Conservation (phyloP, 2,113 vertebrate genomes). For the Zosterops pallidus region DNA sequence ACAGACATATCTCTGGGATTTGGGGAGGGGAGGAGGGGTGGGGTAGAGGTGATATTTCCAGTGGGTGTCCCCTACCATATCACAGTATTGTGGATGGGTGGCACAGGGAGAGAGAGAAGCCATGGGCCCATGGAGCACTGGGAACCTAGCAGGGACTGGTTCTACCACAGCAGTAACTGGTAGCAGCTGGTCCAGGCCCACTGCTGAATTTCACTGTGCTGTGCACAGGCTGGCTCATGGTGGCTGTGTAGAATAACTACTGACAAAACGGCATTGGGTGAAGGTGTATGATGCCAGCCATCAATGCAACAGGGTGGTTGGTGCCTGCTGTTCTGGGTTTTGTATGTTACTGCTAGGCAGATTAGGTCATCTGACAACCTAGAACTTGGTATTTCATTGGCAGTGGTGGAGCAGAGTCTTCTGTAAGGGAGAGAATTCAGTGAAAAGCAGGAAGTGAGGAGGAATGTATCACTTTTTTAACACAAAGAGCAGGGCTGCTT, state of each 20-base stretch:
- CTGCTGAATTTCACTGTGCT: background rate
- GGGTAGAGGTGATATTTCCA: fast-evolving
- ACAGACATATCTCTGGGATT: background rate
- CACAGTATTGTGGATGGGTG: background rate
- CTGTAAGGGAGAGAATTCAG: background rate
- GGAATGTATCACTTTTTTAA: background rate
- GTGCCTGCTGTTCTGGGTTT: background rate
- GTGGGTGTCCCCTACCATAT: background rate
- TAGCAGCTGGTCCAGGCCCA: background rate
- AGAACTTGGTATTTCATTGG: background rate
- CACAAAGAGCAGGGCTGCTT: background rate
- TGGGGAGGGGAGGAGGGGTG: too few relatives aligned
- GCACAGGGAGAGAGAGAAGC: background rate
- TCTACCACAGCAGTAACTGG: background rate
- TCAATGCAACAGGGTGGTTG: background rate
- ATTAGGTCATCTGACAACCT: background rate
- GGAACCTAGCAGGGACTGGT: background rate
- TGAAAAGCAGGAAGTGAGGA: background rate
- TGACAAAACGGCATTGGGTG: background rate
- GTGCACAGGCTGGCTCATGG: background rate
- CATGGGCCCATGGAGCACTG: fast-evolving
- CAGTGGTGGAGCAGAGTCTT: background rate
- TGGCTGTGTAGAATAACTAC: background rate
- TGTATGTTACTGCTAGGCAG: background rate
- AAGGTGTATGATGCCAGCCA: background rate